Base-by-base conservation (phyloP, 2,797 vertebrate genomes). In the Diplodus sargus region DNA sequence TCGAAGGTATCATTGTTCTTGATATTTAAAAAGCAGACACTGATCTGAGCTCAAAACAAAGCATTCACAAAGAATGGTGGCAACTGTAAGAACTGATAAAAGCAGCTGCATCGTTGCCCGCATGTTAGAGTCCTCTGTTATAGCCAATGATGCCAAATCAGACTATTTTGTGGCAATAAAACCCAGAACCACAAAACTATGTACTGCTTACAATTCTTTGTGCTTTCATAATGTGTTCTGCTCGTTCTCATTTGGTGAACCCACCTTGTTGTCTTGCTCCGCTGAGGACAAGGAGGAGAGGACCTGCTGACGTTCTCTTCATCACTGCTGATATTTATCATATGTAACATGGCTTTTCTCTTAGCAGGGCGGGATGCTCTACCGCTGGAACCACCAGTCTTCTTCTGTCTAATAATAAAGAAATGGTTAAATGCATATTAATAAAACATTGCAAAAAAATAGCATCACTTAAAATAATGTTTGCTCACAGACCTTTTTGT, bases 231-330 rank as follows among this genome's bases (percentile, higher is more conserved):
- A 15, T 11, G 60, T 62, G 28, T 23, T 53, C 5, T 61, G 47
- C n/a, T 61, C 6, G 13, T 39, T 43, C 20, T 3, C 16, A 11
- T 25, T 54, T 48, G 47, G 45, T 59, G 45, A 30, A 86, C 82
- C 70, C 22, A 92, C 89, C 87, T 85, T 49, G 62, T 54, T 18
- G 15, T 62, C 15, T 54, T 83, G 60, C 52, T 82, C 62, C 63
- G 64, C 22, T 5, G 68, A 62, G 34, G 59, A 58, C 5, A 0
- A 0, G n/a, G 51, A 65, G 45, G 22, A 58, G 42, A 59, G 5
- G 23, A 42, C 4, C n/a, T 34, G 28, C 30, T 13, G 25, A 72
- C 70, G 57, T 76, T 78, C 67, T 78, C 82, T 45, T 86, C 82
- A 59, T 86, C 70, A 18, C 67, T 78, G 70, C 67, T 87, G 58